Conservation (phyloP, 2,888 invertebrate genomes). For the Chrysina gloriosa region DNA sequence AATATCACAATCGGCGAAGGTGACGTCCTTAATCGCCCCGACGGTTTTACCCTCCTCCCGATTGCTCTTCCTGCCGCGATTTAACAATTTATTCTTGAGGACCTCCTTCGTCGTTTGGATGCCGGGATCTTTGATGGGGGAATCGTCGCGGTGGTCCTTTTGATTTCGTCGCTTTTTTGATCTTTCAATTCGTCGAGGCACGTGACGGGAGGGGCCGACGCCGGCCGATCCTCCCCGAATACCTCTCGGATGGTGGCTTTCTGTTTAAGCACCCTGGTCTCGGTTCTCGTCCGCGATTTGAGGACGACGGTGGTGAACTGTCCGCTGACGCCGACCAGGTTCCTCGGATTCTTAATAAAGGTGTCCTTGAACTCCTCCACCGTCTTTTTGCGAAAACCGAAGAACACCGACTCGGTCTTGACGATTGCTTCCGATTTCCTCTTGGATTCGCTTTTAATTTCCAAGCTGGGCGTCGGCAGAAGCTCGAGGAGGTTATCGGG, state of each 20-base stretch:
- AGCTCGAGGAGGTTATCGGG: constrained; percentile 69
- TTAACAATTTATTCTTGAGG: constrained; percentile 54
- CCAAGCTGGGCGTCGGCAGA: constrained; percentile 74
- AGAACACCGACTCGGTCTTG: constrained; percentile 71
- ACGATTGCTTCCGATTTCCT: constrained; percentile 58
- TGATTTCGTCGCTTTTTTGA: constrained; percentile 49
- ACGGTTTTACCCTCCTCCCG: constrained; percentile 4
- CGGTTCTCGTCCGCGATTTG: constrained; percentile 80
- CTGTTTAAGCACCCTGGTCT: constrained; percentile 78
- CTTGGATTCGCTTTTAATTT: constrained; percentile 62
- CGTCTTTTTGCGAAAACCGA: constrained; percentile 77
- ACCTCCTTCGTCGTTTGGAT: constrained; percentile 50
- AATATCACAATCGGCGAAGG: no score
- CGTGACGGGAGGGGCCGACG: constrained; percentile 82
- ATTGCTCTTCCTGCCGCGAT: constrained; percentile 50
- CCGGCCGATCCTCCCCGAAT: constrained; percentile 83
- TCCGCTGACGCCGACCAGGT: constrained; percentile 70
- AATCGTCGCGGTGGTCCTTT: constrained; percentile 67
- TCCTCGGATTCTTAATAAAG: constrained; percentile 72
- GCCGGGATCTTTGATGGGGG: constrained; percentile 65
- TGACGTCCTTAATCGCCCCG: constrained; percentile 1
- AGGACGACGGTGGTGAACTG: constrained; percentile 78
- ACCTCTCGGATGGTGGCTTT: constrained; percentile 85
- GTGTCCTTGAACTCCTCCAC: constrained; percentile 75
- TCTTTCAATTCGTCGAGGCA: constrained; percentile 66